Conservation (phyloP, 2,888 invertebrate species). For the Pristionchus arcanus region DNA sequence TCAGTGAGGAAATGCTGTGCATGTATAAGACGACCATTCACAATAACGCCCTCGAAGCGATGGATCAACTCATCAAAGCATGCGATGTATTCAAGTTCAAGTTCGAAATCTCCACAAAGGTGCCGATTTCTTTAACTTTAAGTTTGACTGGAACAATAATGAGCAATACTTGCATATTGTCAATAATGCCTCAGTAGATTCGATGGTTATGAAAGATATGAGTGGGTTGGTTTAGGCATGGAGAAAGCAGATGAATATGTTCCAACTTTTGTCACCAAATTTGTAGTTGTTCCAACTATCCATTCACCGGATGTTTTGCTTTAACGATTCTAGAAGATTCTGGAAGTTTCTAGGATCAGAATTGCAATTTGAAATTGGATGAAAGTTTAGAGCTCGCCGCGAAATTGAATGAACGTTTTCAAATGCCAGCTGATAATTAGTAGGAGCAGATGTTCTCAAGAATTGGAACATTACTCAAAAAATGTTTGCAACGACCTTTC, state of each 20-base stretch:
- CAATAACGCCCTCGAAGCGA: constrained; percentile 64
- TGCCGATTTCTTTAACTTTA: not conserved
- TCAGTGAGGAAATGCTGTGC: constrained; percentile 63
- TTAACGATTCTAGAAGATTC: too few relatives aligned
- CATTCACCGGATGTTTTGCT: too few relatives aligned
- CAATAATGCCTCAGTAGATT: too few relatives aligned
- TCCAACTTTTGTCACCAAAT: too few relatives aligned
- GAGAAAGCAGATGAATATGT: too few relatives aligned
- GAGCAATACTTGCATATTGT: too few relatives aligned
- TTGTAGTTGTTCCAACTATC: too few relatives aligned
- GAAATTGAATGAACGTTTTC: not conserved
- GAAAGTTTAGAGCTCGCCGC: not conserved
- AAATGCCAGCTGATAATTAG: not conserved
- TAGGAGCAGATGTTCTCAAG: not conserved
- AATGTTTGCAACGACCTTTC: not conserved
- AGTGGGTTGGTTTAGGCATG: too few relatives aligned
- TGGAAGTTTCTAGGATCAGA: not conserved
- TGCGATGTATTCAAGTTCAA: constrained; percentile 58
- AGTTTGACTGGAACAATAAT: not conserved
- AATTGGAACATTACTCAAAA: not conserved
- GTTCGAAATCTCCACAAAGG: constrained; percentile 65
- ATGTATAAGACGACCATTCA: constrained; percentile 66
- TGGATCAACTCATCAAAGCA: constrained; percentile 66
- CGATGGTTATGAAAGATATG: too few relatives aligned
- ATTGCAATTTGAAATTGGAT: not conserved